Evolutionary conservation across 2,797 vertebrate genomes (phyloP), one percentile per base, ranked within the genome.

Genomic region (Sebastes wilsoni): DNA sequence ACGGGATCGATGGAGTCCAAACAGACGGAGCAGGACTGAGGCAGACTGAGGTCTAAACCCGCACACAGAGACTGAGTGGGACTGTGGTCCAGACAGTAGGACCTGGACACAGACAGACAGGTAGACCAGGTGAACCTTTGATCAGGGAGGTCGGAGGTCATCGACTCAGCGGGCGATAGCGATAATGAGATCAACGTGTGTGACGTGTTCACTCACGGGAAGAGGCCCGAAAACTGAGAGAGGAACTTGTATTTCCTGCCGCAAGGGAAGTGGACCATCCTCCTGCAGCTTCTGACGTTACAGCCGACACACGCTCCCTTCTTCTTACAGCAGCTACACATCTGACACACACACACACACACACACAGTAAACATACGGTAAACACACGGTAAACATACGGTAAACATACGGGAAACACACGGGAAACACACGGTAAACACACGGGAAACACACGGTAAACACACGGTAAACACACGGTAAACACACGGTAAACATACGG

Each of bases 221-320:
- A 99, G 55, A 93, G 88, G 78, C 89, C 97, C 12, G 94, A 97
- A 73, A 98, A 99, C 88, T 99, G 98, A 81, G 96, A 99, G 93
- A 99, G 93, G 88, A 97, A 99, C 66, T 94, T 88, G 58, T 72
- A 94, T 79, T 96, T 91, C 88, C 95, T 77, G 18, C 97, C 97
- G 87, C 98, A 99, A 59, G 98, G 97, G 66, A 97, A 97, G 93
- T 99, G 98, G 36, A 97, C 96, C 92, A 82, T 96, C 91, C 96
- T 96, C 90, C 96, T 96, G 94, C 98, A 99, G 84, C 90, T 96
- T 32, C 94, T 94, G 77, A 94, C 78, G n/a, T 94, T 94, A 61
- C 98, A 99, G 79, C 98, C 98, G 73, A 99, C 96, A 3, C 97
- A 97, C 34, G 98, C 98, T 11, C 98, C 98, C 20, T 86, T 96